Base-by-base conservation (phyloP, 2,113 vertebrate species). In the Labrus mixtus region DNA sequence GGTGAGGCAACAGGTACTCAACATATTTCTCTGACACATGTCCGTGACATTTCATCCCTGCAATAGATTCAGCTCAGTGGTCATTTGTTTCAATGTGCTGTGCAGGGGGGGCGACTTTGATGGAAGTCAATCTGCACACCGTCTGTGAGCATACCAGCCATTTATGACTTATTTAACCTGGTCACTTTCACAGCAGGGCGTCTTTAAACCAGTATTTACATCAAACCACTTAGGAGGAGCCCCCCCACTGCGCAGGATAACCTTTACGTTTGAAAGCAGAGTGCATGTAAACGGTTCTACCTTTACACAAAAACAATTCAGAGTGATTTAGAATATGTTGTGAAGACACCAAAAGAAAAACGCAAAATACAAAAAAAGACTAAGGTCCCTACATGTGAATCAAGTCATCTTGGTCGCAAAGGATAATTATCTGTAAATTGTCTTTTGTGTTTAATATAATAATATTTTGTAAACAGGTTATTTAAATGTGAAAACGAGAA, bases 1-100 rank as follows among this genome's bases (percentile, higher is more conserved):
- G n/a, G n/a, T n/a, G n/a, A n/a, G n/a, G n/a, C n/a, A n/a, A n/a
- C n/a, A n/a, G n/a, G n/a, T n/a, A n/a, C n/a, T n/a, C n/a, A n/a
- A n/a, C n/a, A n/a, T 11, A 53, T 76, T 78, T 65, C 39, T 50
- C 59, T 29, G 67, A 61, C 23, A 41, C 1, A 2, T 37, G 59
- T 67, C 76, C 3, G 20, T 43, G 55, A 46, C 37, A 17, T 74
- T 62, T 70, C 55, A 48, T 76, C 43, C 3, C 23, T 19, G 8
- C n/a, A 36, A 68, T 48, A 48, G 41, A 59, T 58, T 71, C 39
- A 8, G 58, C 64, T 36, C 59, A 19, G 37, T 5, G 51, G 43
- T 78, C 6, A 83, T 80, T 67, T 69, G 73, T 57, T 69, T 53
- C 50, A 46, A 8, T 48, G 12, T 36, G 63, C 23, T 56, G 68